Base-by-base conservation (phyloP, 1,140 invertebrate species). In the Drosophila truncata region DNA sequence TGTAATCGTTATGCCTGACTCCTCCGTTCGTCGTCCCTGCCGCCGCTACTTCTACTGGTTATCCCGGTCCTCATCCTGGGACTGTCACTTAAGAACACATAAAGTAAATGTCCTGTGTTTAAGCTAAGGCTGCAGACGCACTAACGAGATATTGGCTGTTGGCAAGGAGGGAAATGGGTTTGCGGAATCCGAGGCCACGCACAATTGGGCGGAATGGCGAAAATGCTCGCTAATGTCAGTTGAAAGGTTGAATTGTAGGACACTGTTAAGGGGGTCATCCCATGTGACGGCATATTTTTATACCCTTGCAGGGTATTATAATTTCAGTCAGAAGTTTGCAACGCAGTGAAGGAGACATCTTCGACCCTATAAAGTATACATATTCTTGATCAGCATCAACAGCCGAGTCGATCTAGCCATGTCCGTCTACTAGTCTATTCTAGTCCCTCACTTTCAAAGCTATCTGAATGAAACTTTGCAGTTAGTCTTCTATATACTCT, bases 41-140 rank as follows among this genome's bases (percentile, higher is more conserved):
- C 23, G 41, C 49, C 37, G 29, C 18, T 46, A 6, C 31, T 57
- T n/a, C 41, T 47, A 20, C 44, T 35, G 50, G 70, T 35, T 37
- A 35, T 73, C 42, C 14, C 44, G 39, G 37, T 42, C 63, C 59
- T 59, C 57, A 29, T 80, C 39, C 46, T 39, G 50, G 33, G 63
- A 50, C 65, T 86, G 82, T 78, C 82, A 85, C 85, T 86, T 85
- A 87, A 87, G 83, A 82, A 85, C 57, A 63, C 82, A 87, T 85
- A 82, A 85, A 85, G 69, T 85, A 85, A 85, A 85, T 85, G 79
- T 75, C 83, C 79, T 87, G 79, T 47, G 78, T 82, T 86, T 87
- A 87, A 78, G 74, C 82, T 23, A 60, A 54, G 42, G 39, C 69
- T 67, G 50, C 64, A 75, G 64, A 74, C 74, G 49, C 57, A 75